Evolutionary conservation across 2,888 invertebrate genomes (phyloP), one percentile per base, ranked within the genome.

Genomic region (Desoria tigrina): DNA sequence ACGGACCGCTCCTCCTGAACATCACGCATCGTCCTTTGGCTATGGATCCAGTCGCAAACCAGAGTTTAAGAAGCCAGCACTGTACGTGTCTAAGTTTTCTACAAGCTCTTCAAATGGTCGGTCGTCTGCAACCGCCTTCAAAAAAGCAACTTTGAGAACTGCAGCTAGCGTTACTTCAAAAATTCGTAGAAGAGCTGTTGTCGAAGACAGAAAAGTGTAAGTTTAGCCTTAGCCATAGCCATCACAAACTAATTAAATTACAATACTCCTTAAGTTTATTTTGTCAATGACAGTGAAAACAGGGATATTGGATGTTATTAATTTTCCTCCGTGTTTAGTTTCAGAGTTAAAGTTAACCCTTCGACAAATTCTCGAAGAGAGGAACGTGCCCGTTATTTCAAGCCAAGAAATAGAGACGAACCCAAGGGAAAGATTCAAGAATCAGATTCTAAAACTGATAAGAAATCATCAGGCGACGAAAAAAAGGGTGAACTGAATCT

Each of bases 1-100:
- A 63, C 67, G 76, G n/a, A 71, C 74, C 42, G 76, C 76, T n/a
- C 76, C 76, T n/a, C 76, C 76, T 18, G 76, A 76, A 49, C 70
- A 76, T 53, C 72, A 74, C 27, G 58, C 65, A 11, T 62, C 68
- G 23, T 59, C 68, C 7, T 61, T 23, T 6, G 21, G n/a, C 6
- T 61, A 32, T 21, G 16, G 27, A 4, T 11, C 42, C 2, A 45
- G 53, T 51, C 24, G 53, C 7, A 66, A 68, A 57, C 16, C 60
- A 9, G 68, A 68, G 6, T 62, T 65, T 32, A 68, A 65, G 59
- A 50, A 65, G 16, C 60, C 62, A 3, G 23, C 42, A 14, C 68
- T 24, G 42, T 63, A 42, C 37, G 45, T 26, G 53, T 50, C 49
- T 63, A 66, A 32, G 32, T 7, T 32, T 32, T 32, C 32, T 4